Conservation (phyloP, 2,888 invertebrate species). For the Toxonevra muliebris region DNA sequence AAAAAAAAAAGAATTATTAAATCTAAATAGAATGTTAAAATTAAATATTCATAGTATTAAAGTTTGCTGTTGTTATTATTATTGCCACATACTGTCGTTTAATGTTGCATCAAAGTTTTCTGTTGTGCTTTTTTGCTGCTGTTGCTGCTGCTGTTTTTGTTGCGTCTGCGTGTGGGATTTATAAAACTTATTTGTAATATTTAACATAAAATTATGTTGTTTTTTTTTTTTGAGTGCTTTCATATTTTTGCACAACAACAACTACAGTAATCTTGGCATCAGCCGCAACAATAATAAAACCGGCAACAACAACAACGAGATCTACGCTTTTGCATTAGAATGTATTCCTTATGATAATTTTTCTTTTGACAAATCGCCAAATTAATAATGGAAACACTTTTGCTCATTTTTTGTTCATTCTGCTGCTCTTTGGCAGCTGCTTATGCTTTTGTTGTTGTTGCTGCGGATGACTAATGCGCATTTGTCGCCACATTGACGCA, state of each 20-base stretch:
- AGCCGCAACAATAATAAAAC: too few species aligned
- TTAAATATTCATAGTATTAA: neutral
- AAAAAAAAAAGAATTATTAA: neutral
- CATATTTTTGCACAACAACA: too few species aligned
- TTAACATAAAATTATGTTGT: too few species aligned
- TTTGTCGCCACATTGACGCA: neutral
- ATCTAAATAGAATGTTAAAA: neutral
- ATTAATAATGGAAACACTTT: slow-evolving; percentile 9
- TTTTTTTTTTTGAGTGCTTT: too few species aligned
- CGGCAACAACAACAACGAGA: too few species aligned
- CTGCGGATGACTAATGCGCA: neutral
- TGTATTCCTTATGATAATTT: too few species aligned
- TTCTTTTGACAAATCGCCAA: slow-evolving; percentile 24
- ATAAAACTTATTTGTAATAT: slow-evolving; percentile 8
- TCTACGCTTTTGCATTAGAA: too few species aligned
- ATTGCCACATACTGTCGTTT: neutral
- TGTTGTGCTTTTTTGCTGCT: slow-evolving; percentile 4
- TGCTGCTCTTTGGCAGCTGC: neutral
- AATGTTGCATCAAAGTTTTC: slow-evolving; percentile 13
- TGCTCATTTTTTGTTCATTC: neutral
- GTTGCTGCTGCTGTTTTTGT: neutral
- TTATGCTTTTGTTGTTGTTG: neutral
- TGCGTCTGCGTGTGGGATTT: slow-evolving; percentile 15
- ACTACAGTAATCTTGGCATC: too few species aligned
- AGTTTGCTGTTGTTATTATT: neutral